These are phyloP conservation scores for Notocelia uddmanniana DNA, from an alignment of 2,888 invertebrate genomes.

Conservation along the genomic window DNA sequence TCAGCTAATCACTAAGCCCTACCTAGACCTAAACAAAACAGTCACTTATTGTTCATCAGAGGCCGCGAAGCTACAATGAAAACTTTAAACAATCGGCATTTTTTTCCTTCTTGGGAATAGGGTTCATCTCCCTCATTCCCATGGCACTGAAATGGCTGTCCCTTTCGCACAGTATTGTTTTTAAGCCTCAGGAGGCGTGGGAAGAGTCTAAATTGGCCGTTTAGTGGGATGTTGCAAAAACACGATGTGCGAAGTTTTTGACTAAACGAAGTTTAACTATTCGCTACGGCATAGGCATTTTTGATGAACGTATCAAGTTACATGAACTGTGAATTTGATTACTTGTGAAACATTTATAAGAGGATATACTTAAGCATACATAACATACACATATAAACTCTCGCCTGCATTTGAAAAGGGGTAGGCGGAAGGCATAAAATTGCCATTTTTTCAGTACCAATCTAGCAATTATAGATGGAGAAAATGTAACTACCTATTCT, in stretches of 20 bases:
- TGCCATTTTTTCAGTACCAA: no score
- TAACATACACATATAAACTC: no score
- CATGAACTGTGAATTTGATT: no score
- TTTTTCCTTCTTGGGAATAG: conserved; percentile 65
- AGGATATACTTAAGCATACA: no score
- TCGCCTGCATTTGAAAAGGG: no score
- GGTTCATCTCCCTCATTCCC: conserved; percentile 50
- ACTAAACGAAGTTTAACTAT: conserved; percentile 22
- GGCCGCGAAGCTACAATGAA: conserved; percentile 57
- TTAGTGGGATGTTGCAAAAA: conserved; percentile 52
- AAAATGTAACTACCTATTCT: conserved; percentile 6
- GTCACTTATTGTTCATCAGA: conserved; percentile 39
- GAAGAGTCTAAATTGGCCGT: conserved; percentile 54
- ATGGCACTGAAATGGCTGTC: conserved; percentile 53
- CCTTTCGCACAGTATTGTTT: conserved; percentile 57
- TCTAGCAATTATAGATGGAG: no score
- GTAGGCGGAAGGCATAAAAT: no score
- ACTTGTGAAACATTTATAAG: no score
- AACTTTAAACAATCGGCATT: conserved; percentile 59
- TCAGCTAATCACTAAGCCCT: conserved; percentile 29
- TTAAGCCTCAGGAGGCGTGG: conserved; percentile 58
- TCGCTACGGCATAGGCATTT: background rate
- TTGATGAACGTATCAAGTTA: no score
- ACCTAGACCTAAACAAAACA: conserved; percentile 37
- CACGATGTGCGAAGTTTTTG: conserved; percentile 37